Evolutionary conservation across 2,113 vertebrate species (phyloP), one percentile per base, ranked within the genome.

Genomic region (Myotis brandtii): DNA sequence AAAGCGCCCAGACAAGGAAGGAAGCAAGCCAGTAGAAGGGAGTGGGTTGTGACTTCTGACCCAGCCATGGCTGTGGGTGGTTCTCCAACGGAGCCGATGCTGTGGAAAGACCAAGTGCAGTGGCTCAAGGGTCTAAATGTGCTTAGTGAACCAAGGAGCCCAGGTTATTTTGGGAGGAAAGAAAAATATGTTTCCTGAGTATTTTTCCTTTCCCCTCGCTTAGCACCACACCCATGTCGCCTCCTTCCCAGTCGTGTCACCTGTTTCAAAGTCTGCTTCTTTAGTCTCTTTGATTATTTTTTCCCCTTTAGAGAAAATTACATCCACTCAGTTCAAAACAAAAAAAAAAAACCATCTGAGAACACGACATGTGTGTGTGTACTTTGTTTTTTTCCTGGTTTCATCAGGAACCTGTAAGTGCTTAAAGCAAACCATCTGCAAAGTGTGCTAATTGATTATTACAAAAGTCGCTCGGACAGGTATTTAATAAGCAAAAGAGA

Each of bases 101-200:
- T 34, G 48, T 40, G 76, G 76, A 91, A 95, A 95, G 88, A 81
- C 87, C 56, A 92, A 76, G 34, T 30, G 30, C 7, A 25, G 70
- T 40, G 43, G 72, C 37, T 52, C 73, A 69, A 73, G 83, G 94
- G 69, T 72, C 80, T 52, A 87, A 95, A 86, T 73, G 69, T 56
- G 20, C 89, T 69, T 83, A 56, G n/a, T 77, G 86, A 93, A 89
- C 54, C 83, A 79, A 86, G 52, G 34, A 73, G 43, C 16, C 48
- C 69, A 89, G 79, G 79, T 92, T 94, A 97, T 96, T 97, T 95
- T 72, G 59, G 89, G 87, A 96, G 62, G 77, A 93, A 95, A 94
- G 86, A 89, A 93, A 96, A 97, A 95, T 64, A 90, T 46, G 81
- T 93, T 89, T 97, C 92, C 73, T 46, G 87, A 91, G 88, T 96